A percentile compares a stretch with the other conserved stretches of the same genome.
These are phyloP conservation scores for Helleia helle DNA, from an alignment of 2,888 invertebrate species.

Conservation along the genomic window DNA sequence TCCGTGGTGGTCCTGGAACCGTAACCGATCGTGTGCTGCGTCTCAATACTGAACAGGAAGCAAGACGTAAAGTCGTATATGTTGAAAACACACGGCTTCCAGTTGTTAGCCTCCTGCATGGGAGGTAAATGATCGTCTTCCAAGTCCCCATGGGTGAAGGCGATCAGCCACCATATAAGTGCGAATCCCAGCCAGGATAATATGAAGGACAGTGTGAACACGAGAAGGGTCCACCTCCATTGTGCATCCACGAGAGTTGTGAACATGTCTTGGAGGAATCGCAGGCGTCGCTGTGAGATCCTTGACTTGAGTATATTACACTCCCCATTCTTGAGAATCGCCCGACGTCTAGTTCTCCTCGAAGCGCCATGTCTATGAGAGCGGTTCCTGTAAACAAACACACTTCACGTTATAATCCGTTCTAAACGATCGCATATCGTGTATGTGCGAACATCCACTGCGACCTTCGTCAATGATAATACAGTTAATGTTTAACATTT, in stretches of 20 bases:
- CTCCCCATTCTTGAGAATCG: constrained; percentile 96
- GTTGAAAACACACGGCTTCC: constrained; percentile 87
- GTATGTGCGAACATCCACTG: constrained; percentile 44
- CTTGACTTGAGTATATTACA: constrained; percentile 94
- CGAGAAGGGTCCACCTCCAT: constrained; percentile 93
- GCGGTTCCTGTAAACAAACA: constrained; percentile 75
- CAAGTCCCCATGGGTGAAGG: constrained; percentile 89
- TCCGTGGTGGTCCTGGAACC: constrained; percentile 90
- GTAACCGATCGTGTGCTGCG: constrained; percentile 93
- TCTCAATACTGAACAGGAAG: constrained; percentile 93
- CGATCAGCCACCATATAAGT: constrained; percentile 90
- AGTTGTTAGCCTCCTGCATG: constrained; percentile 66
- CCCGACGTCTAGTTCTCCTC: constrained; percentile 84
- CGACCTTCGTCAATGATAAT: constrained; percentile 62
- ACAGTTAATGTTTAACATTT: constrained; percentile 41
- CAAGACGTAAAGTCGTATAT: constrained; percentile 89
- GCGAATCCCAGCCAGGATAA: constrained; percentile 91
- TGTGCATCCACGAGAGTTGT: constrained; percentile 92
- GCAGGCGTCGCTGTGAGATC: constrained; percentile 85
- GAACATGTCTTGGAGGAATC: constrained; percentile 87
- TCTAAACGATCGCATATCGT: constrained; percentile 31
- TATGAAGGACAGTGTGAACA: constrained; percentile 90
- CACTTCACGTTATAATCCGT: constrained; percentile 30
- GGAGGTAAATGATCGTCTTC: constrained; percentile 72
- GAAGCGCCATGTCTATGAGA: constrained; percentile 78